Evolutionary conservation across 2,888 invertebrate species (phyloP).

Genomic region (Erpobdella octoculata): DNA sequence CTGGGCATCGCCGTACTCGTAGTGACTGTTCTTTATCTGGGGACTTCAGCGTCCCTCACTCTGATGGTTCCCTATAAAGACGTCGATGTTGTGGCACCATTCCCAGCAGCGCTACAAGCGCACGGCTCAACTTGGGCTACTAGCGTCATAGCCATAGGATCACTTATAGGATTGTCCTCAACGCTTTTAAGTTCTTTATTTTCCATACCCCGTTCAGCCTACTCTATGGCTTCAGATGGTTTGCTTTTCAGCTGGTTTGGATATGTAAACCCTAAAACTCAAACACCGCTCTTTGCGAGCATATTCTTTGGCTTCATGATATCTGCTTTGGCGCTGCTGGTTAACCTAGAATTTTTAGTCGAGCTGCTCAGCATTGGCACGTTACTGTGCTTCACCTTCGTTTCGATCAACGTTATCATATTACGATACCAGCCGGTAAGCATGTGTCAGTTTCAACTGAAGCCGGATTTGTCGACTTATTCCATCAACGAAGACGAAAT

Average conservation of each 20-base stretch:
- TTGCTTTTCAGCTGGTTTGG: constrained; percentile 66
- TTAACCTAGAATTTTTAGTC: constrained; percentile 79
- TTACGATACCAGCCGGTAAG: constrained; percentile 63
- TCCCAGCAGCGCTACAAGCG: constrained; percentile 44
- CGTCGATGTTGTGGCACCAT: constrained; percentile 43
- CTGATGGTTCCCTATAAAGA: constrained; percentile 44
- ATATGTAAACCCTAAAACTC: constrained; percentile 68
- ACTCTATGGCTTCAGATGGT: constrained; percentile 83
- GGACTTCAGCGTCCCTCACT: constrained; percentile 44
- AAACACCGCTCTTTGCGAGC: constrained; percentile 53
- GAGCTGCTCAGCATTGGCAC: constrained; percentile 79
- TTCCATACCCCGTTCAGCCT: constrained; percentile 74
- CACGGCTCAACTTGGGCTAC: constrained; percentile 43
- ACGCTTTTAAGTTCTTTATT: constrained; percentile 67
- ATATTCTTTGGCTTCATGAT: constrained; percentile 45
- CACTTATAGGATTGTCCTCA: constrained; percentile 44
- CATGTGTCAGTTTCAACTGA: constrained; percentile 48
- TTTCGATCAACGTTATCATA: constrained; percentile 82
- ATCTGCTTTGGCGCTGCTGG: constrained; percentile 67
- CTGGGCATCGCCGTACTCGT: constrained; percentile 43
- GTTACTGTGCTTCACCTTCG: constrained; percentile 67
- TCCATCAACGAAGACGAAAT: constrained; percentile 48
- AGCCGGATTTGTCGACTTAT: constrained; percentile 25
- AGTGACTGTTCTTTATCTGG: constrained; percentile 46
- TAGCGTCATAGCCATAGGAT: constrained; percentile 43